phyloP scores from a whole-genome alignment of 2,888 invertebrate species.

The Trichopria drosophilae region DNA sequence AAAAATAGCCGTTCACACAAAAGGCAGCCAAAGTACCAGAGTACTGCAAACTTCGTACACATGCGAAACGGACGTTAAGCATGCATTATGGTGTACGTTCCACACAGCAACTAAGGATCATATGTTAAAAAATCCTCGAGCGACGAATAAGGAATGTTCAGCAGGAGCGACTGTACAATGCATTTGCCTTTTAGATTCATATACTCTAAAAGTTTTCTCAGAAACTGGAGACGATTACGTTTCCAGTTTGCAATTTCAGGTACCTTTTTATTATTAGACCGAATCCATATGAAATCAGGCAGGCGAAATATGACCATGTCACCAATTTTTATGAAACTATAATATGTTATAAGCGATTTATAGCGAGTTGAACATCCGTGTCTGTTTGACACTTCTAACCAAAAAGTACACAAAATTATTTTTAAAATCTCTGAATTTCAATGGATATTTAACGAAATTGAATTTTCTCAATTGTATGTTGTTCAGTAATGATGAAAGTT shows the following conservation, averaged over 20 bases:
- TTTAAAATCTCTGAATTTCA: too few species aligned
- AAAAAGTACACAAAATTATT: too few species aligned
- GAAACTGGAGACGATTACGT: constrained; percentile 81
- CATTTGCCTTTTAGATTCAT: constrained; percentile 74
- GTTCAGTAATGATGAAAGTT: too few species aligned
- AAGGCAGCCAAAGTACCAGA: constrained; percentile 47
- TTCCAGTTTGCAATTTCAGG: constrained; percentile 74
- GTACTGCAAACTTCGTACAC: constrained; percentile 68
- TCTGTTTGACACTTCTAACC: too few species aligned
- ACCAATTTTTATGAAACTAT: too few species aligned
- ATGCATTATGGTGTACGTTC: constrained; percentile 75
- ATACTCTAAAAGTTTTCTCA: constrained; percentile 76
- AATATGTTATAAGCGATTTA: too few species aligned
- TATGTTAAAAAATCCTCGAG: constrained; percentile 60
- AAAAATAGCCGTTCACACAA: constrained; percentile 70
- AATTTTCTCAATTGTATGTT: too few species aligned
- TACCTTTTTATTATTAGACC: constrained; percentile 37
- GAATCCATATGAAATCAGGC: too few species aligned
- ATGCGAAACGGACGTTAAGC: constrained; percentile 78
- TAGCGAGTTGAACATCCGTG: too few species aligned
- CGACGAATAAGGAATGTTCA: constrained; percentile 60
- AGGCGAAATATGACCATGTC: too few species aligned
- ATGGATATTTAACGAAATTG: too few species aligned
- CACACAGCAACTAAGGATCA: constrained; percentile 59
- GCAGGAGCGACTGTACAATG: constrained; percentile 65